phyloP scores from a whole-genome alignment of 2,888 invertebrate genomes.

The Thera obeliscata region DNA sequence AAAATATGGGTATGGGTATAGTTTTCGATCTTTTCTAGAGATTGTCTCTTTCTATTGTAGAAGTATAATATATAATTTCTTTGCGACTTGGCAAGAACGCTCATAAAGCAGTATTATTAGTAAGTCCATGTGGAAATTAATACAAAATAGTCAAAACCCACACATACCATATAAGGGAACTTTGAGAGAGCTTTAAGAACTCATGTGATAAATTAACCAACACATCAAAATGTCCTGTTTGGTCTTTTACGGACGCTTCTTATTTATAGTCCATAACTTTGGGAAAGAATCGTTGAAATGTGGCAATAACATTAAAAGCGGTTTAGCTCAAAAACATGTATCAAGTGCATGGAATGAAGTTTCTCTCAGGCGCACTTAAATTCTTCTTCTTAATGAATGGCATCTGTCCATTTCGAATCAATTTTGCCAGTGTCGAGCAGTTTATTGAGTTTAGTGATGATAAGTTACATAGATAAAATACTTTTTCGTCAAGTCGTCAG shows the following conservation, averaged over 20 bases:
- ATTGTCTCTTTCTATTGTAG: no score
- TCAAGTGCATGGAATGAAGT: no score
- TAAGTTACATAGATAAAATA: no score
- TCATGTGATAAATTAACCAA: slow-evolving; percentile 15
- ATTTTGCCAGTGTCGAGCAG: no score
- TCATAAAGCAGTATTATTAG: neutral
- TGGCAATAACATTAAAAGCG: neutral
- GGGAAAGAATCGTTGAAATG: slow-evolving; percentile 5
- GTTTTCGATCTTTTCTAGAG: no score
- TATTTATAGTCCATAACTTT: slow-evolving; percentile 17
- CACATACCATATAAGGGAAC: slow-evolving; percentile 14
- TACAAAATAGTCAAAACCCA: slow-evolving; percentile 16
- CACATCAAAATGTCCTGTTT: slow-evolving; percentile 25
- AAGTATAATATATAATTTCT: no score
- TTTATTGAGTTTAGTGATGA: no score
- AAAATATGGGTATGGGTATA: no score
- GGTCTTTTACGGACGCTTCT: slow-evolving; percentile 1
- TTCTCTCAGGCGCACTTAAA: no score
- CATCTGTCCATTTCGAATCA: no score
- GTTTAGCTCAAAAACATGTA: neutral
- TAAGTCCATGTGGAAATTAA: slow-evolving; percentile 3
- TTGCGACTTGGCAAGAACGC: neutral
- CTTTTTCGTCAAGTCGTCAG: no score
- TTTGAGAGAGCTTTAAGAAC: slow-evolving; percentile 1
- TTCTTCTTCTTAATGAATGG: no score